Evolutionary conservation across 2,888 invertebrate species (phyloP).

Genomic region (Metopia argyrocephala): DNA sequence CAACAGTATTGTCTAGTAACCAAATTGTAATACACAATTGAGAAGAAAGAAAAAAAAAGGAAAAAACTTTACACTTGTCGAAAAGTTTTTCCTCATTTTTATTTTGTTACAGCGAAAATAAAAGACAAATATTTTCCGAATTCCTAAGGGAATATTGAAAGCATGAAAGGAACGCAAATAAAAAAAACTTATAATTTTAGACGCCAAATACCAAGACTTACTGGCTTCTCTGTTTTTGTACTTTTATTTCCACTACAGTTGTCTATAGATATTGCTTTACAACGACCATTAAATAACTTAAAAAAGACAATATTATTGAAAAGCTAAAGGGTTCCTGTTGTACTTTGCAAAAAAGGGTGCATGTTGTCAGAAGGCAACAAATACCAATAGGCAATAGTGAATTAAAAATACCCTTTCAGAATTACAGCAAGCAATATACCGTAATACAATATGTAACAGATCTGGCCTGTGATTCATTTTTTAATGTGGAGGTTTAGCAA

Average conservation of each 20-base stretch:
- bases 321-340: constrained; percentile 52
- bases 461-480: too few relatives aligned
- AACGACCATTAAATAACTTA: constrained; percentile 5
- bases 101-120: background rate
- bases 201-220: constrained; percentile 49
- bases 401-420: too few relatives aligned
- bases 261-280: background rate
- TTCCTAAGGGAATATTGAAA: constrained; percentile 53
- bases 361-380: too few relatives aligned
- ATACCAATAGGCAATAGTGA: too few relatives aligned
- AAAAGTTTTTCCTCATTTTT: constrained; percentile 34
- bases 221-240: constrained; percentile 34
- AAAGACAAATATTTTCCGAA: constrained; percentile 36
- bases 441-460: too few relatives aligned
- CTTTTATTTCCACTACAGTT: constrained; percentile 22
- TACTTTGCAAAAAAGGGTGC: constrained; percentile 8
- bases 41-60: constrained; percentile 35
- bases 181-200: constrained; percentile 58
- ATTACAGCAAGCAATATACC: too few relatives aligned
- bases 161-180: constrained; percentile 8
- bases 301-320: constrained; percentile 62
- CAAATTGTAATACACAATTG: constrained; percentile 7
- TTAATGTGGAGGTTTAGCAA: too few relatives aligned
- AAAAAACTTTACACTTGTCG: constrained; percentile 55
- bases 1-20: too few relatives aligned